Base-by-base conservation (phyloP, 2,113 vertebrate species). In the Carettochelys insculpta region DNA sequence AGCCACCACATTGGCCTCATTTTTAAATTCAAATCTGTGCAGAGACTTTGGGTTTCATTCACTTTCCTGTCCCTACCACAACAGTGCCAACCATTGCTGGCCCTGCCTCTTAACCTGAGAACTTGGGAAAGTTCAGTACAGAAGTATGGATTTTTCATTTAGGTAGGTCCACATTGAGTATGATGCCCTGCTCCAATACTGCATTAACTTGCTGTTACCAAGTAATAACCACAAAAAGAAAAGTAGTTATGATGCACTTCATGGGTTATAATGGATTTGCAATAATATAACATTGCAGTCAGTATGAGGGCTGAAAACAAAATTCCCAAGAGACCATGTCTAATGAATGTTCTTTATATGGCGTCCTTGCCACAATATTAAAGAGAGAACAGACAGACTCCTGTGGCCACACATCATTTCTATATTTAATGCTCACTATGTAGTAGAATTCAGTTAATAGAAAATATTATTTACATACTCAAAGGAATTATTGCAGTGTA, bases 381-480 rank as follows among this genome's bases (percentile, higher is more conserved):
- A 68, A 48, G n/a, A 79, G 76, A 85, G 41, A 87, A 38, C 34
- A 61, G 41, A 10, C 11, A 50, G 24, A 75, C 25, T 43, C 71
- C 71, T 27, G 25, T 75, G 13, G 45, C 24, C 43, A 43, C 41
- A 25, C 24, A 61, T 77, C 50, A 20, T 17, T 50, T 48, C 82
- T 3, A 1, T 11, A 0, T 22, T 79, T 5, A 61, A 29, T 6
- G 2, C 41, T 12, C 19, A 92, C 1, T 4, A 73, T 9, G 11
- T 56, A 38, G 61, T 27, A 75, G 80, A 19, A 78, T 24, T 47
- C 27, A 11, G 6, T 43, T 38, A 25, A 5, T 77, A 51, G 80
- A 84, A 91, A 2, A 1, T 8, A 56, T 73, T 81, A 77, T 47
- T 79, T 82, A 84, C 8, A 52, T 86, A 89, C 1, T 4, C 79